These are phyloP conservation scores for Pheosia tremula DNA, from an alignment of 2,888 invertebrate species.

Conservation along the genomic window DNA sequence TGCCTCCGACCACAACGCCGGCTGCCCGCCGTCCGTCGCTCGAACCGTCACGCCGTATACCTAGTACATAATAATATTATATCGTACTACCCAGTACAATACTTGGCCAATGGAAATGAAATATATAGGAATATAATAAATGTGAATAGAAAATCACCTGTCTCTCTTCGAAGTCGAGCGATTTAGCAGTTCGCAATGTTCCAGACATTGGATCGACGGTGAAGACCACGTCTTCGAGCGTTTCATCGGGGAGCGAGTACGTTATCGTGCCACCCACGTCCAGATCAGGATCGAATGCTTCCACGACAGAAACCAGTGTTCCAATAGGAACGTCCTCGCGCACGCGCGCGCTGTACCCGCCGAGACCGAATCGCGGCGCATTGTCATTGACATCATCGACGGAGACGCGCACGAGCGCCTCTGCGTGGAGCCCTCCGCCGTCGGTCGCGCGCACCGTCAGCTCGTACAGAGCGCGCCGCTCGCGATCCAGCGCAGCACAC, in stretches of 20 bases:
- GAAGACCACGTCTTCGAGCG: conserved; percentile 88
- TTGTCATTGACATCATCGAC: conserved; percentile 97
- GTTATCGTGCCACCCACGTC: conserved; percentile 92
- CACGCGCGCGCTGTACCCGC: conserved; percentile 91
- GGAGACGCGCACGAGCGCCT: conserved; percentile 91
- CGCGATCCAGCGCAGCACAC: conserved; percentile 92
- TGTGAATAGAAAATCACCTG: conserved; percentile 73
- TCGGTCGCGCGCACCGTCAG: conserved; percentile 92
- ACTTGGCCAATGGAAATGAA: background rate
- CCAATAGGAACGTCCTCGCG: conserved; percentile 96
- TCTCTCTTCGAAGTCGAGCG: conserved; percentile 94
- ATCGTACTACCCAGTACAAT: background rate
- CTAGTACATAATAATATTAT: conserved; percentile 36
- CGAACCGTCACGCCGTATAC: conserved; percentile 94
- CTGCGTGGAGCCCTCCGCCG: conserved; percentile 90
- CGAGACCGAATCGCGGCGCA: conserved; percentile 91
- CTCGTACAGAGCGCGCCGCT: conserved; percentile 92
- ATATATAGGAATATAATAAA: background rate
- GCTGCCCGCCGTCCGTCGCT: conserved; percentile 94
- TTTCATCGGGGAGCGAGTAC: conserved; percentile 90
- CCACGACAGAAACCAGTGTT: conserved; percentile 93
- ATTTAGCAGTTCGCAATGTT: conserved; percentile 90
- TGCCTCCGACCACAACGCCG: conserved; percentile 91
- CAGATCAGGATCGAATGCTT: conserved; percentile 92
- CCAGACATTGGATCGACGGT: conserved; percentile 94